Evolutionary conservation across 2,113 vertebrate genomes (phyloP), one percentile per base, ranked within the genome.

Genomic region (Sebastes schlegelii): DNA sequence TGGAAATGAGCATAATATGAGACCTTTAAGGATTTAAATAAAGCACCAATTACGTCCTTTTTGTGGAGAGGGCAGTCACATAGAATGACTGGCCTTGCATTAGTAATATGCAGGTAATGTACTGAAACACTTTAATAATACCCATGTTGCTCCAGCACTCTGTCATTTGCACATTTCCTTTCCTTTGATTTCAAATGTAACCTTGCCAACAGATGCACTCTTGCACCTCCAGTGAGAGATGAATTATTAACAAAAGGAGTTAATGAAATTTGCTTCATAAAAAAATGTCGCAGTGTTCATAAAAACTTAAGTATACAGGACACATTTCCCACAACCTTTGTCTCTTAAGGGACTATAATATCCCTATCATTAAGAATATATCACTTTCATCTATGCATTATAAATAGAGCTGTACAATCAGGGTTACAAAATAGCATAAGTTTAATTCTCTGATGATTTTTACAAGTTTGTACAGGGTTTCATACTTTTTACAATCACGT

Each of bases 201-300:
- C 67, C 75, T 77, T 55, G n/a, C 65, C 51, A 46, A 63, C 52
- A 70, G 55, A 67, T 76, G 67, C 21, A n/a, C 73, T 46, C 66
- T 52, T 43, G 19, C 52, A 72, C 75, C 58, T 83, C 62, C 11
- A 60, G 13, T 21, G 58, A 43, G 62, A 60, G 17, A 83, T 79
- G 4, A 87, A 91, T 80, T 62, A 84, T 82, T 55, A 58, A 86
- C 82, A 71, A 11, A 65, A 75, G 66, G 84, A 26, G 66, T 34
- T 54, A 42, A 74, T 84, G 46, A 86, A 40, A 82, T 82, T 23
- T 48, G 54, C 65, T 63, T 80, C 40, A 85, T 82, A 3, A 80
- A 86, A 34, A 81, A 57, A 88, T 80, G 51, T 0, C 80, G 34
- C 34, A 16, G 10, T 16, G n/a, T 62, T 80, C 79, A 80, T 80